These are phyloP conservation scores for Eulemur rubriventer DNA, from an alignment of 2,797 vertebrate species.

Conservation along the genomic window DNA sequence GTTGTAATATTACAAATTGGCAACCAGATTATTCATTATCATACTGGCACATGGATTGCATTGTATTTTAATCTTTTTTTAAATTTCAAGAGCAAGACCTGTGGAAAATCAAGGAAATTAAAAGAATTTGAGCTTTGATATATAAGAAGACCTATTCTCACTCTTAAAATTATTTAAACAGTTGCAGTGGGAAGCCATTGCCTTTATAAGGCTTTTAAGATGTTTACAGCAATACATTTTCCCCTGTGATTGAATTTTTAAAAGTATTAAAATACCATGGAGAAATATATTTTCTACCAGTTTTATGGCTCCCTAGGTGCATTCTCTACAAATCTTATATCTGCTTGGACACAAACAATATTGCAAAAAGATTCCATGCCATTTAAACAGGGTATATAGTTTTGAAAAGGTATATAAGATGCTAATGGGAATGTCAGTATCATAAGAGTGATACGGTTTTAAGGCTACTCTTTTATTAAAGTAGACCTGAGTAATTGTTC, in stretches of 20 bases:
- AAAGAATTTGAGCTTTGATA: conserved; percentile 71
- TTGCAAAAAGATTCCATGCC: conserved; percentile 81
- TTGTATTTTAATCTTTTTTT: neutral
- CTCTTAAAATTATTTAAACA: conserved; percentile 84
- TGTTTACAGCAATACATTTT: conserved; percentile 87
- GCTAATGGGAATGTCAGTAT: conserved; percentile 74
- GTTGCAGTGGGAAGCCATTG: conserved; percentile 79
- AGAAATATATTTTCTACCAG: conserved; percentile 88
- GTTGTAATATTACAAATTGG: neutral
- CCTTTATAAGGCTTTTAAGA: conserved; percentile 85
- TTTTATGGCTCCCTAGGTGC: conserved; percentile 86
- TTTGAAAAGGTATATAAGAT: conserved; percentile 73
- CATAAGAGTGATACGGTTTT: conserved; percentile 80
- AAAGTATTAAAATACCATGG: conserved; percentile 86
- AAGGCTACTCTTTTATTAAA: conserved; percentile 84
- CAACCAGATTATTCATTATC: neutral
- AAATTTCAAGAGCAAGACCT: conserved; percentile 22
- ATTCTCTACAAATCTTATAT: conserved; percentile 85
- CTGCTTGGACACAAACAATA: conserved; percentile 85
- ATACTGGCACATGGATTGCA: neutral
- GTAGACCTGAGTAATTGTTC: conserved; percentile 81
- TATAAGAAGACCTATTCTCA: conserved; percentile 67
- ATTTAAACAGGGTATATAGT: conserved; percentile 77
- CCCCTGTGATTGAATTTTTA: conserved; percentile 86
- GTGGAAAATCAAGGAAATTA: conserved; percentile 77